Conservation (phyloP, 2,888 invertebrate species). For the Habrosyne pyritoides region DNA sequence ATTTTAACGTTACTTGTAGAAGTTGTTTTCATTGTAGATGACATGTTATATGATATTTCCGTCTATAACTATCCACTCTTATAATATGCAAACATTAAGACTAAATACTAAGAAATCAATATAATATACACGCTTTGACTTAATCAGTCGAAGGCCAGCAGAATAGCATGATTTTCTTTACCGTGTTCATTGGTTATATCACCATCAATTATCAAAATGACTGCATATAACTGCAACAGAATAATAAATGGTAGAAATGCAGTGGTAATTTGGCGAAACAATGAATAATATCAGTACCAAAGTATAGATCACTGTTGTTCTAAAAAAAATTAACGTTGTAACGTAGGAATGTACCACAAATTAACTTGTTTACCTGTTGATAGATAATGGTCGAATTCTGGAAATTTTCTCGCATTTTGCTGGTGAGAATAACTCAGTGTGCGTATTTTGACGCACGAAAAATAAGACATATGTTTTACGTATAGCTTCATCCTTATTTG, state of each 20-base stretch:
- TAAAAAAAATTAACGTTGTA: neutral
- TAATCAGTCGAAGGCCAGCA: neutral
- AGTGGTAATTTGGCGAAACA: too few relatives aligned
- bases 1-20: neutral
- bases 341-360: neutral
- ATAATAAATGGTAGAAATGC: too few relatives aligned
- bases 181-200: too few relatives aligned
- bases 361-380: neutral
- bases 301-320: too few relatives aligned
- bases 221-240: too few relatives aligned
- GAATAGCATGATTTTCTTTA: neutral
- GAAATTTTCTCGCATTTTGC: neutral
- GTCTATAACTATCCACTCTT: neutral
- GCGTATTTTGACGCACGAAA: neutral
- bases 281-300: too few relatives aligned
- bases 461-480: neutral
- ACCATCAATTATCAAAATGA: too few relatives aligned
- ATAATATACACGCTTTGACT: neutral
- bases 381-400: neutral
- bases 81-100: too few relatives aligned
- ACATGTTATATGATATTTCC: neutral
- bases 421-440: neutral
- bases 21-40: neutral
- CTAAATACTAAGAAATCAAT: neutral
- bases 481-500: neutral